These are phyloP conservation scores for Tachysurus fulvidraco DNA, from an alignment of 2,113 vertebrate species.

Conservation along the genomic window DNA sequence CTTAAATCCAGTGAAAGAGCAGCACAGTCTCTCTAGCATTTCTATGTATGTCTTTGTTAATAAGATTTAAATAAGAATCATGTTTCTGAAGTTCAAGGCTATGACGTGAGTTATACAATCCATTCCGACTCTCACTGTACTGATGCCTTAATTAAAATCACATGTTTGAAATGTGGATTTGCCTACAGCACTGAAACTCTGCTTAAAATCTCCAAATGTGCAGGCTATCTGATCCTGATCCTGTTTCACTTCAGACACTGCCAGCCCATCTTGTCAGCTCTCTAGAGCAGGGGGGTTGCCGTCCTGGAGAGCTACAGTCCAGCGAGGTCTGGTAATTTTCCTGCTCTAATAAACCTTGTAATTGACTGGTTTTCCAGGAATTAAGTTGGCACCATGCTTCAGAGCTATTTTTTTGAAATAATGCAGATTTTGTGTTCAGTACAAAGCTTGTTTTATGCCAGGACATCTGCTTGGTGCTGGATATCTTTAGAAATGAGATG, in stretches of 20 bases:
- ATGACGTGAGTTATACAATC: constrained; percentile 22
- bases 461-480: constrained; percentile 6
- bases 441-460: background rate
- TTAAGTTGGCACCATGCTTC: background rate
- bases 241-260: constrained; percentile 12
- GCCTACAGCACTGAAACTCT: constrained; percentile 20
- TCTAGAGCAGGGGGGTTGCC: background rate
- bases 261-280: background rate
- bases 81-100: constrained; percentile 13
- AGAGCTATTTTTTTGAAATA: background rate
- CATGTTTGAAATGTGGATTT: constrained; percentile 32
- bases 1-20: background rate
- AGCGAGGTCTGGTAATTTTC: background rate
- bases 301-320: background rate
- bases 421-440: background rate
- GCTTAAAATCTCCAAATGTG: constrained; percentile 28
- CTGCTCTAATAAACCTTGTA: background rate
- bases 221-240: constrained; percentile 34
- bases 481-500: background rate
- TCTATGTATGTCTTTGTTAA: background rate
- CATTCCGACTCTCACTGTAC: constrained; percentile 19
- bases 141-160: constrained; percentile 52
- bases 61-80: background rate
- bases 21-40: background rate
- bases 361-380: background rate